Conservation (phyloP, 1,140 invertebrate species). For the roundworm (Caenorhabditis elegans) region DNA sequence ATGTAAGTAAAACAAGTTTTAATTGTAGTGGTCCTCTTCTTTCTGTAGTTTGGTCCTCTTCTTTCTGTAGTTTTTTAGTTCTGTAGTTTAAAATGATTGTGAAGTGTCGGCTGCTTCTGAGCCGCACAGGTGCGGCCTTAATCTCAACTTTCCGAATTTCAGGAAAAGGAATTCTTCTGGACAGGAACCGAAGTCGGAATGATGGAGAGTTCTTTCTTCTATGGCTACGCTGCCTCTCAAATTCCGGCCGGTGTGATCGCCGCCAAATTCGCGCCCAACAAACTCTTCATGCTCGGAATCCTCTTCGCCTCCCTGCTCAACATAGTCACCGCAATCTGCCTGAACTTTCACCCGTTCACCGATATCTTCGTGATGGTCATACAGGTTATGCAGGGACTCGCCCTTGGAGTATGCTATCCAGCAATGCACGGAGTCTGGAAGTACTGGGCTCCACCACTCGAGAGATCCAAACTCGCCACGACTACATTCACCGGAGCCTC, state of each 20-base stretch:
- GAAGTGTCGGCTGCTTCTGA: too few relatives aligned
- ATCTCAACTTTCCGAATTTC: too few relatives aligned
- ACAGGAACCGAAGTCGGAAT: constrained; percentile 75
- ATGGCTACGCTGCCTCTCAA: constrained; percentile 94
- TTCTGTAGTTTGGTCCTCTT: too few relatives aligned
- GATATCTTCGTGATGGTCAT: constrained; percentile 73
- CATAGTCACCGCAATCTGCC: constrained; percentile 83
- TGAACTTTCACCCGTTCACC: constrained; percentile 77
- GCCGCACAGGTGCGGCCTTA: too few relatives aligned
- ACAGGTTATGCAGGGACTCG: constrained; percentile 87
- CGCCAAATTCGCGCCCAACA: constrained; percentile 90
- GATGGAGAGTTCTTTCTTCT: constrained; percentile 95
- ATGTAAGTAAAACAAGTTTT: too few relatives aligned
- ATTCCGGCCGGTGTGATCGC: constrained; percentile 95
- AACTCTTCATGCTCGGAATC: constrained; percentile 90
- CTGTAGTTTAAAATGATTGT: too few relatives aligned
- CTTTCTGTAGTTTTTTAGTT: too few relatives aligned
- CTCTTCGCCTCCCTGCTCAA: constrained; percentile 85
- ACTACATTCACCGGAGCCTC: constrained; percentile 84
- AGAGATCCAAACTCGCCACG: constrained; percentile 89
- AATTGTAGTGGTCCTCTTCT: too few relatives aligned
- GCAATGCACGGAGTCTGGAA: constrained; percentile 98
- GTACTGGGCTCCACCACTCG: constrained; percentile 94
- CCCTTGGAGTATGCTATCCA: constrained; percentile 92
- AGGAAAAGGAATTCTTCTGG: constrained; percentile 77